phyloP scores from a whole-genome alignment of 2,113 vertebrate genomes.

The Ginglymostoma cirratum region DNA sequence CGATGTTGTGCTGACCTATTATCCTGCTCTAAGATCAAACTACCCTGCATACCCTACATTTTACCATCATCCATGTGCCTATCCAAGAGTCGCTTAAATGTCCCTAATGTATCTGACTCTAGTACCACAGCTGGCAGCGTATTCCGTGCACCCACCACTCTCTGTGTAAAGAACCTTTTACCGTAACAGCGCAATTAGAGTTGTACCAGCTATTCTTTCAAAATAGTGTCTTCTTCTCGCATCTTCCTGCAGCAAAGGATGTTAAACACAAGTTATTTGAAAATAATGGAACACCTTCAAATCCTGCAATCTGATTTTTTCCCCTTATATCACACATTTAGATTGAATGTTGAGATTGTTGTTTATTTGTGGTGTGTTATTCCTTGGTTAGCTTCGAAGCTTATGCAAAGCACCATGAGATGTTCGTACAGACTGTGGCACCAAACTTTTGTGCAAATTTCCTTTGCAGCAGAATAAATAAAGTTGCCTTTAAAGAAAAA shows the following conservation, averaged over 20 bases:
- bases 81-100: too few species aligned
- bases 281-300: background rate
- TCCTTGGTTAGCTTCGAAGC: background rate
- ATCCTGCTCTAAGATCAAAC: too few species aligned
- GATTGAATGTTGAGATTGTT: background rate
- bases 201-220: background rate
- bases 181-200: background rate
- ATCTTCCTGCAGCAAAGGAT: background rate
- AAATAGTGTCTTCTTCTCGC: background rate
- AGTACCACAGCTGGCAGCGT: too few species aligned
- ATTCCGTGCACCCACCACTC: too few species aligned
- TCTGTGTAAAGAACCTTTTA: background rate
- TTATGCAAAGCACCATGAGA: background rate
- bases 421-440: background rate
- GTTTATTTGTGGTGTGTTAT: background rate
- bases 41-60: too few species aligned
- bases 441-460: background rate
- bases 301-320: background rate
- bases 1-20: too few species aligned
- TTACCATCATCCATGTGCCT: too few species aligned
- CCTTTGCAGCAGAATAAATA: background rate
- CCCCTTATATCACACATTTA: background rate
- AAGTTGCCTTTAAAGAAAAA: background rate
- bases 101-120: too few species aligned
- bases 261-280: background rate